Evolutionary conservation across 2,113 vertebrate genomes (phyloP), one percentile per base, ranked within the genome.

Genomic region (Cathartes aura): DNA sequence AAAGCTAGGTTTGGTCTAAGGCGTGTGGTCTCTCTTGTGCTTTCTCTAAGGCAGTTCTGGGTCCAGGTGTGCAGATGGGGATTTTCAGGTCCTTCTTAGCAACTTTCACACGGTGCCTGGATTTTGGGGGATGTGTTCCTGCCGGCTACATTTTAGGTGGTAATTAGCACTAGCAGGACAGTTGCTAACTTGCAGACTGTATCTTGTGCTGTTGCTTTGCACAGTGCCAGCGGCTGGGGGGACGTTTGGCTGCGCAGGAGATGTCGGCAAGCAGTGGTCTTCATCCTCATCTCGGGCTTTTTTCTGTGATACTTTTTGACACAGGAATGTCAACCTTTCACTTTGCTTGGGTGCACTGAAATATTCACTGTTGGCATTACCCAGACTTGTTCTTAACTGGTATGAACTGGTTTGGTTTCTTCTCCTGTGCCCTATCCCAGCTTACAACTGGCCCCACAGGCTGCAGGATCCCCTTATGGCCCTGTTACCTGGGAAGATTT

Each of bases 61-160:
- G 29, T 73, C 26, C 34, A 64, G 23, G 18, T 86, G 29, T 22
- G 9, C 63, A 91, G 26, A 12, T 1, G 0, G 8, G 29, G 42
- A 32, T 90, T 92, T 85, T 58, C 14, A 29, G 15, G 15, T 56
- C n/a, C 34, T 40, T 73, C 42, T 87, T 82, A 48, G 24, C 36
- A 68, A 6, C n/a, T 47, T 84, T 67, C 29, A 42, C 16, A 1
- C 2, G 1, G 12, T 85, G 27, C 36, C 30, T 85, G 66, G 18
- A 30, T 90, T 90, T 64, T 59, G 23, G 7, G 34, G 40, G 21
- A 10, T 24, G 19, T 56, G 32, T 64, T 75, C 63, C 56, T 42
- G 26, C 29, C 4, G 2, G 22, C 34, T 82, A 5, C 2, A 2
- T 38, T 19, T 32, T 5, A 76, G n/a, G 12, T 0, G 1, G 38